These are phyloP conservation scores for Odontamblyopus rebecca DNA, from an alignment of 2,797 vertebrate species.

Conservation along the genomic window DNA sequence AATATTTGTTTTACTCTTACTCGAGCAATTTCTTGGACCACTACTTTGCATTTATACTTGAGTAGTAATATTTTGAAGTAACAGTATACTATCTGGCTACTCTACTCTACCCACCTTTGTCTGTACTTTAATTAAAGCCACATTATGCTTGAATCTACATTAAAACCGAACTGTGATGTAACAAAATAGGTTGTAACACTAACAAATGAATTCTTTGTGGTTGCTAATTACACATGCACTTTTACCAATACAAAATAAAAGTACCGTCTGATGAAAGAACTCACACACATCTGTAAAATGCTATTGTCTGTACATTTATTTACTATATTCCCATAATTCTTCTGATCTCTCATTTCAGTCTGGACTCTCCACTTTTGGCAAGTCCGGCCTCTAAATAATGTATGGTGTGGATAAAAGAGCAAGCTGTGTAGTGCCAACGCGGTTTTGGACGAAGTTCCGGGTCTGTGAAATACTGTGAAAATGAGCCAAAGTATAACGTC, in stretches of 20 bases:
- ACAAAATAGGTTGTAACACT: too few species aligned
- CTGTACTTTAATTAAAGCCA: too few species aligned
- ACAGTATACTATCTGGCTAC: too few species aligned
- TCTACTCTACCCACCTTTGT: too few species aligned
- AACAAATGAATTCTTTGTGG: too few species aligned
- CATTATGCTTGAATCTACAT: too few species aligned
- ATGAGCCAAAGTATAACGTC: background rate
- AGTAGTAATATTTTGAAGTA: too few species aligned
- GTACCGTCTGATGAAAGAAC: background rate
- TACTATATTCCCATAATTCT: background rate
- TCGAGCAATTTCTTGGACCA: too few species aligned
- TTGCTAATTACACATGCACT: too few species aligned
- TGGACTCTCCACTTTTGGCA: background rate
- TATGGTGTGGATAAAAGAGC: slow-evolving; percentile 1
- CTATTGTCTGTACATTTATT: background rate
- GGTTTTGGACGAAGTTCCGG: background rate
- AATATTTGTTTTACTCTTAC: too few species aligned
- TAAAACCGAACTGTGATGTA: too few species aligned
- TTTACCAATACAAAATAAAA: background rate
- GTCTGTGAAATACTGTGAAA: slow-evolving; percentile 1
- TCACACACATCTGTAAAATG: background rate
- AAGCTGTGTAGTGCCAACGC: background rate
- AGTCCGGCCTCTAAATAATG: slow-evolving; percentile 12
- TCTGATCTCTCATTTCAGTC: background rate
- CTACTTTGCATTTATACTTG: too few species aligned